These are phyloP conservation scores for Liolophura sinensis DNA, from an alignment of 1,140 invertebrate genomes.

Conservation along the genomic window DNA sequence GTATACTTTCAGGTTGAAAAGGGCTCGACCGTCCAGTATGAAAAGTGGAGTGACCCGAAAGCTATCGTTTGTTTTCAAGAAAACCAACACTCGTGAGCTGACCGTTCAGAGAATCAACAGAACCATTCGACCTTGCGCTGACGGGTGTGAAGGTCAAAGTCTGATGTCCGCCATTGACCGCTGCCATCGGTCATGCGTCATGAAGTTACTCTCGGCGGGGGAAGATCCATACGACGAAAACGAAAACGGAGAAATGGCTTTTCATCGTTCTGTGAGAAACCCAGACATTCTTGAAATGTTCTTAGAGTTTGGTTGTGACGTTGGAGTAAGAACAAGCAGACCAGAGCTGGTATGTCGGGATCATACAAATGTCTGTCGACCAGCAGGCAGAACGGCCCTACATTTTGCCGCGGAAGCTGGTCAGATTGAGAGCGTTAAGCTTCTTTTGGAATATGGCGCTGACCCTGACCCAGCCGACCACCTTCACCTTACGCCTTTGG, in stretches of 20 bases:
- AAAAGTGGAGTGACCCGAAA: neutral
- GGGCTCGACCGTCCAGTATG: neutral
- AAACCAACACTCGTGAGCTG: neutral
- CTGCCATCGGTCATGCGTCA: slow-evolving; percentile 6
- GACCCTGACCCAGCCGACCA: neutral
- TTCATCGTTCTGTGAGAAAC: neutral
- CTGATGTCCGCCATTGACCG: slow-evolving; percentile 1
- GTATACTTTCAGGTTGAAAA: slow-evolving; percentile 7
- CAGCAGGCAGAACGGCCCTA: slow-evolving; percentile 1
- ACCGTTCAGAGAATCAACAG: slow-evolving; percentile 4
- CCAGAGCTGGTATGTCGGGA: neutral
- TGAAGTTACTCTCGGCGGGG: neutral
- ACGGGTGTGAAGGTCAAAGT: slow-evolving; percentile 5
- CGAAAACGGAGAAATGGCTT: neutral
- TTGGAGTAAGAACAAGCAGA: neutral
- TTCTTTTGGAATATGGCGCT: slow-evolving; percentile 4
- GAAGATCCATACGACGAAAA: neutral
- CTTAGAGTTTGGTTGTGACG: slow-evolving; percentile 9
- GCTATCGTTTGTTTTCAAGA: neutral
- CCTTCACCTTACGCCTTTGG: neutral
- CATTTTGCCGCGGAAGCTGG: slow-evolving; percentile 7
- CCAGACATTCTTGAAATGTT: slow-evolving; percentile 9
- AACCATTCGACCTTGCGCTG: slow-evolving; percentile 6
- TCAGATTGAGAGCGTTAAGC: slow-evolving; percentile 1
- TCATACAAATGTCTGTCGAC: neutral